phyloP scores from a whole-genome alignment of 2,888 invertebrate genomes.

The Penaeus monodon region DNA sequence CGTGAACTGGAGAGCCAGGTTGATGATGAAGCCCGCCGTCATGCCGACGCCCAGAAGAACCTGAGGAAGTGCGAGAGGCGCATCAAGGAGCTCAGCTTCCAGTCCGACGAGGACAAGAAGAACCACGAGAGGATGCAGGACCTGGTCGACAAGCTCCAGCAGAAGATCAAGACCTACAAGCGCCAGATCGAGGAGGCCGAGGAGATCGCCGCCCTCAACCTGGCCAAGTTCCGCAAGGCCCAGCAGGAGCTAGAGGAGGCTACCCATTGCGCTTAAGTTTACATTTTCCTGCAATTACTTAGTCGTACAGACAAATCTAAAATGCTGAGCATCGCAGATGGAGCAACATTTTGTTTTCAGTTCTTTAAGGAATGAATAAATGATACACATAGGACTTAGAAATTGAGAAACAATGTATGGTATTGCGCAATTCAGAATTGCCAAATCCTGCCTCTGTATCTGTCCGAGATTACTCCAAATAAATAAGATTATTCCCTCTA shows the following conservation, averaged over 20 bases:
- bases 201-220: conserved; percentile 96
- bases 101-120: conserved; percentile 98
- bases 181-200: conserved; percentile 77
- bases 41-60: conserved; percentile 74
- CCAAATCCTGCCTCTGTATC: too few relatives aligned
- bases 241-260: conserved; percentile 90
- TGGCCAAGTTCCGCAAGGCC: conserved; percentile 87
- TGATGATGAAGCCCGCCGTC: conserved; percentile 74
- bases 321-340: too few relatives aligned
- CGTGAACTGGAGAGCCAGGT: conserved; percentile 66
- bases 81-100: conserved; percentile 71
- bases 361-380: too few relatives aligned
- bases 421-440: too few relatives aligned
- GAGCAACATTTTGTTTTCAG: too few relatives aligned
- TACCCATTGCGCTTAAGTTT: conserved; percentile 72
- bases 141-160: conserved; percentile 98
- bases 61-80: conserved; percentile 74
- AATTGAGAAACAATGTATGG: too few relatives aligned
- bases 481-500: too few relatives aligned
- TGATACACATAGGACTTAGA: too few relatives aligned
- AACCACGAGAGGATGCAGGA: conserved; percentile 99
- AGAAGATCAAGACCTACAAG: conserved; percentile 96
- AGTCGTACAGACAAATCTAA: too few relatives aligned
- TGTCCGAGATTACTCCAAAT: too few relatives aligned
- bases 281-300: too few relatives aligned